Percentiles rank a stretch among this genome's conserved stretches.
phyloP scores from a whole-genome alignment of 2,113 vertebrate species.

The Syrmaticus mikado region DNA sequence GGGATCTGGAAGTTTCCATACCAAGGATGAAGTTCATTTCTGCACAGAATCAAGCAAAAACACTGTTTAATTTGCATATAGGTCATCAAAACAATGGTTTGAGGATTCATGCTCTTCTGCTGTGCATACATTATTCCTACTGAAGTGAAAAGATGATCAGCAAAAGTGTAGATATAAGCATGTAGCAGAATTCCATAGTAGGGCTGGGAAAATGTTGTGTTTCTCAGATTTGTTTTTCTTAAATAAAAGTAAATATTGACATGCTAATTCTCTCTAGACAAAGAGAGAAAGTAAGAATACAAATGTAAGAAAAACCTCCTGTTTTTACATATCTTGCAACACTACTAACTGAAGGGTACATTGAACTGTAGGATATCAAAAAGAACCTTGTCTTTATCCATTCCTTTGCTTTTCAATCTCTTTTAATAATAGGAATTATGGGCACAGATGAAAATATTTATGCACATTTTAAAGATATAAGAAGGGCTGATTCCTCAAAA shows the following conservation, averaged over 20 bases:
- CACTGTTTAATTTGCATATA: background rate
- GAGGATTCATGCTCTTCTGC: background rate
- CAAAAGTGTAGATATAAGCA: background rate
- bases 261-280: background rate
- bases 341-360: background rate
- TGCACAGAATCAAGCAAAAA: background rate
- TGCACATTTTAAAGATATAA: background rate
- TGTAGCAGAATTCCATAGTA: background rate
- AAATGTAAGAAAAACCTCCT: background rate
- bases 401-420: background rate
- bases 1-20: background rate
- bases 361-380: background rate
- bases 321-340: background rate
- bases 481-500: background rate
- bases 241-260: background rate
- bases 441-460: background rate
- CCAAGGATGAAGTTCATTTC: background rate
- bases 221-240: background rate
- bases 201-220: background rate
- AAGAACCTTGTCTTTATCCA: background rate
- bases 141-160: background rate
- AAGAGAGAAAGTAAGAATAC: background rate
- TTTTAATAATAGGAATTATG: background rate
- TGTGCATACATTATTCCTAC: background rate
- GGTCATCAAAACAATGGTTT: background rate